Evolutionary conservation across 2,113 vertebrate species (phyloP), one percentile per base, ranked within the genome.

Genomic region (Sarotherodon lohbergeri): DNA sequence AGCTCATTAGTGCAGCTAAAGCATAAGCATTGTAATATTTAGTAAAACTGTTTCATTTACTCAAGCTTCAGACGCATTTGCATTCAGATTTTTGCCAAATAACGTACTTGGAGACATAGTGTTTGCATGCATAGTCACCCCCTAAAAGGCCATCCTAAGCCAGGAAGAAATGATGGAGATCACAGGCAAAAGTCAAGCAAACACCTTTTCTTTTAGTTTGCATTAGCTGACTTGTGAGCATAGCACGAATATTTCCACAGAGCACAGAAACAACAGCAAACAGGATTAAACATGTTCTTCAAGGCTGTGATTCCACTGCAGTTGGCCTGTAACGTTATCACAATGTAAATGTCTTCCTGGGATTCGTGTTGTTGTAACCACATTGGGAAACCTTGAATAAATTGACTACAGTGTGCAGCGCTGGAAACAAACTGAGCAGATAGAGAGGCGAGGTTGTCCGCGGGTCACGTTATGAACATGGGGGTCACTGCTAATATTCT

Each of bases 401-500:
- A 89, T n/a, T 52, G 73, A 83, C 73, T 78, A 52, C 73, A 52
- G 46, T 8, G 46, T 7, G 4, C 73, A 29, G 32, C 10, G 46
- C 9, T 50, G 80, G 73, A 80, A 27, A 63, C 66, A 83, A 54
- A 63, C 12, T 2, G 46, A 85, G 86, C 81, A 56, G 39, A 61
- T 7, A 78, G 27, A 19, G 19, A 32, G 9, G 73, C 22, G n/a
- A 88, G 90, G 87, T 90, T 76, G 89, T 84, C 29, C 57, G 1
- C 1, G 29, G 89, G 89, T 85, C 86, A 78, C 2, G 8, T 78
- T 79, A 88, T 88, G 87, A 92, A 90, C 87, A 88, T 32, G 80
- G 36, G 84, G 90, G 91, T 93, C 90, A 81, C 27, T 34, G 71
- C 90, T 93, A 88, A 90, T 92, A 86, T 92, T 68, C 91, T 89